phyloP scores from a whole-genome alignment of 2,797 vertebrate genomes.

The Sebastes hubbsi region DNA sequence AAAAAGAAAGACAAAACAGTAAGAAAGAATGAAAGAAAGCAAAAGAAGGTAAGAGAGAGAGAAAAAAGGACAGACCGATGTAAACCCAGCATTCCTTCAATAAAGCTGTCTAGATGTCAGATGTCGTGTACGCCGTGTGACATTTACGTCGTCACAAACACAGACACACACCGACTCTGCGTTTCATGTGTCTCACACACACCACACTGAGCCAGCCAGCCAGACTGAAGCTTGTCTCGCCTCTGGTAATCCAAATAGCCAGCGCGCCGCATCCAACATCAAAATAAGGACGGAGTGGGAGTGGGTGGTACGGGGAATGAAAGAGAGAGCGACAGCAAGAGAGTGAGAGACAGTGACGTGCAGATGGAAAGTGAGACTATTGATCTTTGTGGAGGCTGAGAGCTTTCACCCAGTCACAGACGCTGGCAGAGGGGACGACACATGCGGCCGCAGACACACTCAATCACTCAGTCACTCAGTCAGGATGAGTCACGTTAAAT shows the following conservation, averaged over 20 bases:
- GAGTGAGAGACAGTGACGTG: slow-evolving; percentile 32
- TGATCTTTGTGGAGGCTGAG: slow-evolving; percentile 64
- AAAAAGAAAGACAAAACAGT: neutral
- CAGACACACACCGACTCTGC: neutral
- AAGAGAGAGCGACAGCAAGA: neutral
- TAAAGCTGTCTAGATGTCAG: slow-evolving; percentile 60
- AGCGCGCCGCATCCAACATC: slow-evolving; percentile 48
- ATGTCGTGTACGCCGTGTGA: slow-evolving; percentile 25
- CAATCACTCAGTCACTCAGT: neutral
- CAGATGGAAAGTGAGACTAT: slow-evolving; percentile 55
- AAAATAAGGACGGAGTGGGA: slow-evolving; percentile 31
- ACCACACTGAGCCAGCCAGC: slow-evolving; percentile 33
- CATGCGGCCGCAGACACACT: neutral
- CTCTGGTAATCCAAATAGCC: slow-evolving; percentile 67
- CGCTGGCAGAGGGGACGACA: slow-evolving; percentile 10
- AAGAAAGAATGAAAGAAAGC: neutral
- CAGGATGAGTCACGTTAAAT: slow-evolving; percentile 23
- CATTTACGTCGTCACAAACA: slow-evolving; percentile 33
- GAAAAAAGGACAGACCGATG: neutral
- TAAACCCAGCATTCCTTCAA: slow-evolving; percentile 21
- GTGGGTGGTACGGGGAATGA: neutral
- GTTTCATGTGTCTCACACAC: slow-evolving; percentile 56
- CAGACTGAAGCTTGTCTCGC: slow-evolving; percentile 47
- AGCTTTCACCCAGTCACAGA: slow-evolving; percentile 37
- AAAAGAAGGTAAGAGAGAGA: neutral